Conservation (phyloP, 2,797 vertebrate species). For the Scolopax bukidnonensis region DNA sequence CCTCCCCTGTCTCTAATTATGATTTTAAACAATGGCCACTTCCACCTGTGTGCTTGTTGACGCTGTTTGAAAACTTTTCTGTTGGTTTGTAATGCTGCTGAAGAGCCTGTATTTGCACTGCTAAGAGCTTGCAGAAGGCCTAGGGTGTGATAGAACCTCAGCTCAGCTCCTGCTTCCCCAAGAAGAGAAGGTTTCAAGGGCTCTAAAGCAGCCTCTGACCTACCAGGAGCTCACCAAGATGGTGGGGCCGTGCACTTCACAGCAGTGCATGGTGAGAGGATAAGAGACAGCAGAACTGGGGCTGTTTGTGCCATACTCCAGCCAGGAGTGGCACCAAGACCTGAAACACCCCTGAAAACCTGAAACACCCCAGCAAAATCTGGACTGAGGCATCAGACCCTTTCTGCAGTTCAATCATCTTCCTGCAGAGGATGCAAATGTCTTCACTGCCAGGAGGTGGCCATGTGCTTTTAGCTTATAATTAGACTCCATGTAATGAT, state of each 20-base stretch:
- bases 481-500: neutral
- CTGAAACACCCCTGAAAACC: neutral
- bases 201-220: neutral
- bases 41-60: neutral
- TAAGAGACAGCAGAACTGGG: too few species aligned
- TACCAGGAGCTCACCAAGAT: neutral
- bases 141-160: neutral
- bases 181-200: too few species aligned
- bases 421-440: neutral
- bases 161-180: neutral
- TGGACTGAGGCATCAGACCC: neutral
- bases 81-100: neutral
- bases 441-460: neutral
- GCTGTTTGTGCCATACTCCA: neutral
- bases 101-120: neutral
- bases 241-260: neutral
- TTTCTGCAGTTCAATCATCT: neutral
- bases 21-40: neutral
- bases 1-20: neutral
- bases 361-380: neutral
- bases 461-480: neutral
- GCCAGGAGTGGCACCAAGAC: neutral
- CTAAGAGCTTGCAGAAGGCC: neutral
- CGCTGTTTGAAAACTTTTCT: neutral
- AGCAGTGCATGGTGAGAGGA: too few species aligned